phyloP scores from a whole-genome alignment of 2,113 vertebrate genomes.

The Anarrhichthys ocellatus region DNA sequence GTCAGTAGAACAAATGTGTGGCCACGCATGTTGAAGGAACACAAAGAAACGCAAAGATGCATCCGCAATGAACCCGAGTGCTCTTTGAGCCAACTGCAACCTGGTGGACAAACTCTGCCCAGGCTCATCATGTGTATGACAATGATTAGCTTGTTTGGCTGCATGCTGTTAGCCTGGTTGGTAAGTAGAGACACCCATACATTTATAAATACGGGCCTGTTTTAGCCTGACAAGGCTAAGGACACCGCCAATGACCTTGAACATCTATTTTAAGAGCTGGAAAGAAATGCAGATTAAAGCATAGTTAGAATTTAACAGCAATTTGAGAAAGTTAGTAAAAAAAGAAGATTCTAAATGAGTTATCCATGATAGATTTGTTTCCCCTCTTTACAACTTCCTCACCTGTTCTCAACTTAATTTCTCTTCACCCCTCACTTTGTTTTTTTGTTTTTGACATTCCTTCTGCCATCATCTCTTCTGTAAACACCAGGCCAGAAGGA shows the following conservation, averaged over 20 bases:
- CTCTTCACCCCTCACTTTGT: background rate
- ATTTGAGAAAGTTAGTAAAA: background rate
- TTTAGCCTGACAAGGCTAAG: conserved; percentile 21
- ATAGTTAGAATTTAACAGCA: conserved; percentile 10
- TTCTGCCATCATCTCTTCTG: conserved; percentile 26
- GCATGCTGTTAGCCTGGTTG: conserved; percentile 78
- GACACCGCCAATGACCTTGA: conserved; percentile 38
- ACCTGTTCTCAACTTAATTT: conserved; percentile 16
- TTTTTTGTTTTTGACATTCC: background rate
- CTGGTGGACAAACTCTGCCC: conserved; percentile 56
- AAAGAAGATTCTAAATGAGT: background rate
- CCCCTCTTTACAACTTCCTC: background rate
- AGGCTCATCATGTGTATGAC: conserved; percentile 80
- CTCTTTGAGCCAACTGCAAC: conserved; percentile 36
- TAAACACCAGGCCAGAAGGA: conserved; percentile 68
- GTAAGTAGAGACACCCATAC: conserved; percentile 68
- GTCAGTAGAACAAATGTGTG: conserved; percentile 26
- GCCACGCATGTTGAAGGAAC: conserved; percentile 3
- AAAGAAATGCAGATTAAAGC: conserved; percentile 36
- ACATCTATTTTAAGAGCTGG: conserved; percentile 37
- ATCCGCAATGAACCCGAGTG: conserved; percentile 9
- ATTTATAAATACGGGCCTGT: conserved; percentile 39
- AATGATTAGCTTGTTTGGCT: conserved; percentile 80
- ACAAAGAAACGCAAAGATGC: conserved; percentile 15
- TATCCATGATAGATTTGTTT: background rate